These are phyloP conservation scores for Drosophila birchii DNA, from an alignment of 2,888 invertebrate species.

Conservation along the genomic window DNA sequence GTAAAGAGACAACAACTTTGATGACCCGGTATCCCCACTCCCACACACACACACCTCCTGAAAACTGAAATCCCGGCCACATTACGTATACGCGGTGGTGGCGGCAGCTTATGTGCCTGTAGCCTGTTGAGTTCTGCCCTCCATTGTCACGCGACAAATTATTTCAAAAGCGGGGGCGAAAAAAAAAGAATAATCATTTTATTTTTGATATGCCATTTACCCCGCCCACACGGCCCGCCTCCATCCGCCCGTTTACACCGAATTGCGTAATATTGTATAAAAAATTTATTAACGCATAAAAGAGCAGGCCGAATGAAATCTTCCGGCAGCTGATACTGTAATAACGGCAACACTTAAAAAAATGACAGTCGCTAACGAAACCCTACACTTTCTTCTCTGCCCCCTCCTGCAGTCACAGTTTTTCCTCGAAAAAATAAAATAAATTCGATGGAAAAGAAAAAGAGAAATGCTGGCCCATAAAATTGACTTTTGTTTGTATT, in stretches of 20 bases:
- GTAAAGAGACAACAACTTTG: slow-evolving; percentile 25
- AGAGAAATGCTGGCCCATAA: slow-evolving; percentile 61
- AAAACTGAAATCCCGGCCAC: background rate
- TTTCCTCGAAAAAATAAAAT: slow-evolving; percentile 21
- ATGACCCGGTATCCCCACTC: slow-evolving; percentile 16
- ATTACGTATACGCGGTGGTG: slow-evolving; percentile 60
- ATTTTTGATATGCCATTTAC: slow-evolving; percentile 78
- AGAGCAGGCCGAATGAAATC: slow-evolving; percentile 53
- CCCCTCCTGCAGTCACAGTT: slow-evolving; percentile 8
- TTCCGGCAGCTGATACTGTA: slow-evolving; percentile 77
- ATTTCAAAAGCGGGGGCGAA: slow-evolving; percentile 60
- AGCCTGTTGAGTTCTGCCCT: slow-evolving; percentile 68
- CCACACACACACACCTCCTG: background rate
- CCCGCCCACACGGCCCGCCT: slow-evolving; percentile 15
- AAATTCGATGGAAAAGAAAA: slow-evolving; percentile 24
- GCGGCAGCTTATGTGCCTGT: slow-evolving; percentile 25
- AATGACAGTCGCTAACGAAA: slow-evolving; percentile 55
- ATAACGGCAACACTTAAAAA: slow-evolving; percentile 78
- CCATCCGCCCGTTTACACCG: slow-evolving; percentile 36
- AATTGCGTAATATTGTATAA: slow-evolving; percentile 79
- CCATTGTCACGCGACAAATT: slow-evolving; percentile 69
- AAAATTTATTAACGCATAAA: slow-evolving; percentile 75
- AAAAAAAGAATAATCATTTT: slow-evolving; percentile 63
- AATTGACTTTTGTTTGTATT: slow-evolving; percentile 81
- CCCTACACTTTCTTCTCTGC: background rate